phyloP scores from a whole-genome alignment of 2,113 vertebrate genomes.

The Corythoichthys haematopterus region DNA sequence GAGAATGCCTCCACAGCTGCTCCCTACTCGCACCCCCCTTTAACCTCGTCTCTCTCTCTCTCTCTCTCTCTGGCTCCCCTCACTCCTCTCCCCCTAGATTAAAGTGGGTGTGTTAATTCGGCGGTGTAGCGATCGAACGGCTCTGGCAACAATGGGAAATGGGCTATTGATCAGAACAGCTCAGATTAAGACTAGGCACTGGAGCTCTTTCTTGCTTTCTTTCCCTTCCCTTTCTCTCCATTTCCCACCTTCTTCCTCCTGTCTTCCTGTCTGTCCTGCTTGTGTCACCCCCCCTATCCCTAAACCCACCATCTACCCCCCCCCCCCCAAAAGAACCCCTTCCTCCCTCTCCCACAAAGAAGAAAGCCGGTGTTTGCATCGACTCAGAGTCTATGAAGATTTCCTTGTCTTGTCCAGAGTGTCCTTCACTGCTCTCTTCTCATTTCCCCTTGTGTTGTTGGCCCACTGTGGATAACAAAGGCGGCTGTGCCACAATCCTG shows the following conservation, averaged over 20 bases:
- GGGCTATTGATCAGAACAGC: slow-evolving; percentile 95
- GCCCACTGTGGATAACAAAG: neutral
- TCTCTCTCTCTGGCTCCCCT: slow-evolving; percentile 44
- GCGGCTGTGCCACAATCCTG: neutral
- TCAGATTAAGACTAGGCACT: slow-evolving; percentile 98
- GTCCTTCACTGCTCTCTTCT: slow-evolving; percentile 12
- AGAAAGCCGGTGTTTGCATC: slow-evolving; percentile 43
- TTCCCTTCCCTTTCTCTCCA: slow-evolving; percentile 79
- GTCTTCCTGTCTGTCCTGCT: slow-evolving; percentile 63
- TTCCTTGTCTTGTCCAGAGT: slow-evolving; percentile 35
- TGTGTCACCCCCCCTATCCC: slow-evolving; percentile 44
- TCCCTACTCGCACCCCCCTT: slow-evolving; percentile 64
- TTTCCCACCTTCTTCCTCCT: slow-evolving; percentile 68
- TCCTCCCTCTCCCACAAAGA: slow-evolving; percentile 40
- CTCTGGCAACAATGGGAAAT: slow-evolving; percentile 99
- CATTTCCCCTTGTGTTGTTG: slow-evolving; percentile 1
- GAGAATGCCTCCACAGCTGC: slow-evolving; percentile 80
- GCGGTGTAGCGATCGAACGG: slow-evolving; percentile 93
- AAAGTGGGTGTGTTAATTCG: slow-evolving; percentile 96
- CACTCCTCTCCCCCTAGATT: slow-evolving; percentile 88
- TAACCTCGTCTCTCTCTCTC: slow-evolving; percentile 60
- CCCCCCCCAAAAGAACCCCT: slow-evolving; percentile 2
- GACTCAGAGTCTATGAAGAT: slow-evolving; percentile 37
- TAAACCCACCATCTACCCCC: neutral
- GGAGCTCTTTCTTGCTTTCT: slow-evolving; percentile 92